Evolutionary conservation across 1,140 invertebrate species (phyloP), one percentile per base, ranked within the genome.

Genomic region (Trachymyrmex septentrionalis): DNA sequence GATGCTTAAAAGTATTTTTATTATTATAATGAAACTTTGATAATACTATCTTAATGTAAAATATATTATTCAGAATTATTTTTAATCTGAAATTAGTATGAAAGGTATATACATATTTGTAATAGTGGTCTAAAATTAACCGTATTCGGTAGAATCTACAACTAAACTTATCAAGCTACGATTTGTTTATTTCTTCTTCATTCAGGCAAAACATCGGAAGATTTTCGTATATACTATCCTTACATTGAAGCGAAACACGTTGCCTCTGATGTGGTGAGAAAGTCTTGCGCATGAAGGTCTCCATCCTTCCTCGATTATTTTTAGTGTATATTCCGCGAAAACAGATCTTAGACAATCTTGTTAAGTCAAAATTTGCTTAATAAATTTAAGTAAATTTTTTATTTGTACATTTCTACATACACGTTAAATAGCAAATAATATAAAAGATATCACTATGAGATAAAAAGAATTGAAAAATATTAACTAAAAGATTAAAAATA

Each of bases 221-320:
- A 87, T 87, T 59, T 57, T 57, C 48, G n/a, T 61, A 59, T 78
- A 67, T 50, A 55, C 27, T 0, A 14, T 44, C 50, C 50, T 64
- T 73, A 73, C 87, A 14, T 53, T 78, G 89, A 90, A 64, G 89
- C 50, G 63, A 89, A 90, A 87, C 89, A 90, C 88, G 21, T 89
- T 90, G 88, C 88, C 72, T 73, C 53, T 38, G 59, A 77, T 63
- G 30, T 48, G 44, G 21, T 21, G n/a, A 66, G 50, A 19, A 67
- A 80, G 9, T 69, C 38, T 9, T 48, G 21, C 12, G 10, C 1
- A 14, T 9, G 21, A 77, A 50, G 30, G 0, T 59, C 50, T 21
- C 9, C 3, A 55, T 34, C 72, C 55, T 72, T 85, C 50, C n/a
- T 14, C 69, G 67, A 89, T 89, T 90, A 90, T 90, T 90, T 90